A percentile compares a stretch with the other conserved stretches of the same genome.
Evolutionary conservation across 92 coral and sea anemone genomes (phyloP).

Genomic region (Actinernus sp.): DNA sequence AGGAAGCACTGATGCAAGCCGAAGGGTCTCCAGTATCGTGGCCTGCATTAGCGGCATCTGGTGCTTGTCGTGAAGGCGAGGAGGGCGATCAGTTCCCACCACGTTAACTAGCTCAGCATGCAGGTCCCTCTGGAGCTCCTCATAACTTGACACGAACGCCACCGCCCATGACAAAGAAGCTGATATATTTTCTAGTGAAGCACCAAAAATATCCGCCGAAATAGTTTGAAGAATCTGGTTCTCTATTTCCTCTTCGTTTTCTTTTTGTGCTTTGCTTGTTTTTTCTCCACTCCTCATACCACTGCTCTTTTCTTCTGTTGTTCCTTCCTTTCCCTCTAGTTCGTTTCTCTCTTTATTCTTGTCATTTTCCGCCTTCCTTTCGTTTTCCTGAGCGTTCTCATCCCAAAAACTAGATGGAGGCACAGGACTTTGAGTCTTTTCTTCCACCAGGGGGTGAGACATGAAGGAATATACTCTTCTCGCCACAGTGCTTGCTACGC

Average conservation of each 20-base stretch:
- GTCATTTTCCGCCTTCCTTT: too few species aligned
- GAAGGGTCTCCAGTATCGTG: slow-evolving; percentile 80
- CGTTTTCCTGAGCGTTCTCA: too few species aligned
- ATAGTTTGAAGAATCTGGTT: slow-evolving; percentile 3
- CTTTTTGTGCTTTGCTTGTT: too few species aligned
- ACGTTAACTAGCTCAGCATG: slow-evolving; percentile 70
- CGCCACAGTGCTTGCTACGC: neutral
- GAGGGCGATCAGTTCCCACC: slow-evolving; percentile 62
- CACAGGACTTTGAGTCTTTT: neutral
- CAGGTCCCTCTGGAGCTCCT: slow-evolving; percentile 66
- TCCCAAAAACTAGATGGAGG: too few species aligned
- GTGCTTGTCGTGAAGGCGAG: slow-evolving; percentile 66
- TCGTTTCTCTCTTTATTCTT: too few species aligned
- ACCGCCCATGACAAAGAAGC: slow-evolving; percentile 78
- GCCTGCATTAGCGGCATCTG: slow-evolving; percentile 88
- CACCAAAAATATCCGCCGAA: slow-evolving; percentile 81
- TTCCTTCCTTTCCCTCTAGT: too few species aligned
- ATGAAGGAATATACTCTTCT: neutral
- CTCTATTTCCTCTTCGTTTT: neutral
- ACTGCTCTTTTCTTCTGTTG: too few species aligned
- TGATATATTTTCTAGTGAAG: slow-evolving; percentile 76
- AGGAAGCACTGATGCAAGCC: slow-evolving; percentile 76
- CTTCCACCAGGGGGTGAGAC: too few species aligned
- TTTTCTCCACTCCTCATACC: too few species aligned
- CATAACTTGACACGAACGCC: slow-evolving; percentile 58